These are phyloP conservation scores for Hypena proboscidalis DNA, from an alignment of 2,888 invertebrate species.

Conservation along the genomic window DNA sequence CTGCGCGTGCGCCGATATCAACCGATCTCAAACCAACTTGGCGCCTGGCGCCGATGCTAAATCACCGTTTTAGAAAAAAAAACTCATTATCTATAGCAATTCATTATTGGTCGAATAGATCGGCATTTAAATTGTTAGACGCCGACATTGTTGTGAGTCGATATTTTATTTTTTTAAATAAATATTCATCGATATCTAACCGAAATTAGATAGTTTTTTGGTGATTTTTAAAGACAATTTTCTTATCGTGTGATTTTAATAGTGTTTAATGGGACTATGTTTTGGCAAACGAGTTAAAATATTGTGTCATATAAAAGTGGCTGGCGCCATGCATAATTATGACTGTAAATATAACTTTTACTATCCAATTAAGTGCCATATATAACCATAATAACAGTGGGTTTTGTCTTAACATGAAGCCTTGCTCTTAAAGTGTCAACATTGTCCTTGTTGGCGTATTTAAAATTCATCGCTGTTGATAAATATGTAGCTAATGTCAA, in stretches of 20 bases:
- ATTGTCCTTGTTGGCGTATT: too few relatives aligned
- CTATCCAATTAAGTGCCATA: too few relatives aligned
- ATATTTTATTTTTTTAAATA: constrained; percentile 16
- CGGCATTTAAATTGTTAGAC: constrained; percentile 19
- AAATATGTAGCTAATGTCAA: too few relatives aligned
- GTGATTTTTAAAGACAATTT: neutral
- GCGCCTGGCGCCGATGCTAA: constrained; percentile 65
- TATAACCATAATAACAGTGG: too few relatives aligned
- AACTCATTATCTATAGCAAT: constrained; percentile 47
- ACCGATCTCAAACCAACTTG: constrained; percentile 57
- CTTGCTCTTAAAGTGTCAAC: too few relatives aligned
- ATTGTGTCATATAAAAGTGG: neutral
- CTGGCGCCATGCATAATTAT: neutral
- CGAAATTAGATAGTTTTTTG: constrained; percentile 2
- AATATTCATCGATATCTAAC: constrained; percentile 20
- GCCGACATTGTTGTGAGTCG: constrained; percentile 16
- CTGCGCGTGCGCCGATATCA: constrained; percentile 58
- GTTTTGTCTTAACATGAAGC: too few relatives aligned
- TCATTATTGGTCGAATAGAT: constrained; percentile 37
- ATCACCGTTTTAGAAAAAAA: constrained; percentile 61
- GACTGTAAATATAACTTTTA: too few relatives aligned
- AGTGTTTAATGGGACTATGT: neutral
- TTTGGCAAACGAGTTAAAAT: constrained; percentile 1
- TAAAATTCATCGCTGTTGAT: too few relatives aligned
- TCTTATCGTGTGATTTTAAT: neutral